Evolutionary conservation across 37 sponge, comb jelly and placozoan genomes (phyloP).

Genomic region (Trichoplax adhaerens): DNA sequence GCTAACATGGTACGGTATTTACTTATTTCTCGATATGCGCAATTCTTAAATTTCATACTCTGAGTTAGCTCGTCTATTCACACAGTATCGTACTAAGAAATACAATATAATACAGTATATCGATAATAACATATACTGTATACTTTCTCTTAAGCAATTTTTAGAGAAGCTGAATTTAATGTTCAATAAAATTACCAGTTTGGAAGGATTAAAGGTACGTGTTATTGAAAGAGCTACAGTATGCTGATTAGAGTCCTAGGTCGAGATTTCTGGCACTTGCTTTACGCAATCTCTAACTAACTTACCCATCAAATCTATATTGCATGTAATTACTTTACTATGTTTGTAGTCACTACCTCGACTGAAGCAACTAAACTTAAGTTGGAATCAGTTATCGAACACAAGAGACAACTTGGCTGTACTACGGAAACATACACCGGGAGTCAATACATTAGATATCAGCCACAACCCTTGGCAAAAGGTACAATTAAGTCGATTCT

Average conservation of each 20-base stretch:
- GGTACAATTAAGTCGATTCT: slow-evolving; percentile 8
- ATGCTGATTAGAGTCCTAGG: too few relatives aligned
- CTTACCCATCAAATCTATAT: too few relatives aligned
- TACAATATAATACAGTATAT: neutral
- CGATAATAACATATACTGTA: neutral
- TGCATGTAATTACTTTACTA: too few relatives aligned
- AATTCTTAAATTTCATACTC: neutral
- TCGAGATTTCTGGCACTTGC: too few relatives aligned
- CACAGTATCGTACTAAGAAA: neutral
- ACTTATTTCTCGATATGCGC: too few relatives aligned
- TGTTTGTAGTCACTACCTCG: too few relatives aligned
- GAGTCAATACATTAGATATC: slow-evolving; percentile 31
- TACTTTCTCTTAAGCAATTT: slow-evolving; percentile 1
- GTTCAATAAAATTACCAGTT: slow-evolving; percentile 42
- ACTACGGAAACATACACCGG: slow-evolving; percentile 42
- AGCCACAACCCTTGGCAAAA: slow-evolving; percentile 66
- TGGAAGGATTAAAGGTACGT: slow-evolving; percentile 61
- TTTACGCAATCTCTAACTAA: too few relatives aligned
- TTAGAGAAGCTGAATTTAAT: slow-evolving; percentile 48
- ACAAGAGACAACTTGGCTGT: slow-evolving; percentile 19
- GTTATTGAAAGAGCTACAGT: too few relatives aligned
- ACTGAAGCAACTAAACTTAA: neutral
- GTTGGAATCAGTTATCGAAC: slow-evolving; percentile 58
- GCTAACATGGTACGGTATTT: slow-evolving; percentile 24
- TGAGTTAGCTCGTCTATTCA: neutral